A percentile compares a stretch with the other conserved stretches of the same genome.
Conservation (phyloP, 2,113 vertebrate genomes). For the Pygoscelis adeliae region DNA sequence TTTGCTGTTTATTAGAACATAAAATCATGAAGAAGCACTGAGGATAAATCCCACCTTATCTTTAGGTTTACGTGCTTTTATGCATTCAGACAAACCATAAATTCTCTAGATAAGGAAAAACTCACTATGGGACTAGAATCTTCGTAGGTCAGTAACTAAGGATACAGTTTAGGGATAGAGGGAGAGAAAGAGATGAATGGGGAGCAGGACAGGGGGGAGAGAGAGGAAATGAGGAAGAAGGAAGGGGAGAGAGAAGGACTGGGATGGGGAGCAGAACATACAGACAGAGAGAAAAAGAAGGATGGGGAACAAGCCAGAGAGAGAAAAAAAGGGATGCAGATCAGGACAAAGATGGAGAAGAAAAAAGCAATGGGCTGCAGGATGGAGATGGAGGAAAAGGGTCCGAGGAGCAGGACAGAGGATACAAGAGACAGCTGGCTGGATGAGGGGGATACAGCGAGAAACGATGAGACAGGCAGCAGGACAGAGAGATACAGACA, state of each 20-base stretch:
- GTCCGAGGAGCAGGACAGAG: neutral
- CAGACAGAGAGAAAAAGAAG: neutral
- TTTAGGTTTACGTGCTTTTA: neutral
- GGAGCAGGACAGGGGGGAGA: neutral
- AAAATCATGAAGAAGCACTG: neutral
- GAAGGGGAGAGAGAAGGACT: neutral
- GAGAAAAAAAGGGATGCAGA: neutral
- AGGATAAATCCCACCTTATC: neutral
- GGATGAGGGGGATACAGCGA: neutral
- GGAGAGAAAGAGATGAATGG: neutral
- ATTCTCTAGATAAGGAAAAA: neutral
- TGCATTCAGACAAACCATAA: neutral
- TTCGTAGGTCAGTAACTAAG: neutral
- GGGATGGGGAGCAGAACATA: neutral
- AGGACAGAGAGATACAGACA: neutral
- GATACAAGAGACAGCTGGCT: neutral
- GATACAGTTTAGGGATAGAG: neutral
- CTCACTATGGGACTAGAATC: neutral
- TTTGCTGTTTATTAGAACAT: neutral
- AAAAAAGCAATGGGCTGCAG: neutral
- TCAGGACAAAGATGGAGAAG: neutral
- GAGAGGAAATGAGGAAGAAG: neutral
- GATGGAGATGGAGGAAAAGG: neutral
- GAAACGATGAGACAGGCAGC: neutral
- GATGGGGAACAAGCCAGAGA: neutral